Base-by-base conservation (phyloP, 2,888 invertebrate species). In the Nomada flava region DNA sequence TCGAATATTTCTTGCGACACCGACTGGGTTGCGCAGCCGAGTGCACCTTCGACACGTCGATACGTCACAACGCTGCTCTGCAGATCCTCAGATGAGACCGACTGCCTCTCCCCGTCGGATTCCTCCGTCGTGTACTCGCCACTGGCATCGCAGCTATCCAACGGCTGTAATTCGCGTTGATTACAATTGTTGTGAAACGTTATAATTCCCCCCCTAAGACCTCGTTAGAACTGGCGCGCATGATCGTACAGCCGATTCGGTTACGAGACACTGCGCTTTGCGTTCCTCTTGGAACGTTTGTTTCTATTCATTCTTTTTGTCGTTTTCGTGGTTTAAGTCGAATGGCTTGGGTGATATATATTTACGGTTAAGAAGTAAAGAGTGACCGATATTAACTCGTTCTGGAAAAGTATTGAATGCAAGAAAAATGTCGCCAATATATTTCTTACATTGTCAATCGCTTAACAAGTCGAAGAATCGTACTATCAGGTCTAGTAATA, bases 71-170 rank as follows among this genome's bases (percentile, higher is more conserved):
- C 96, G 90, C 97, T 97, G 88, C 97, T 95, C 91, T 97, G 96
- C 80, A 96, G 94, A 89, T 97, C 97, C 90, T 97, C 97, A 0
- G 97, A 97, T 0, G 97, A 96, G 84, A 96, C 95, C 0, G 97
- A 97, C 67, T 95, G 96, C 52, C 94, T 94, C 83, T 96, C 97
- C 79, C 96, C 96, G 91, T 96, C 96, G 67, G 96, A 96, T 91
- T 97, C 97, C 69, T 95, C 95, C 10, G 97, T 97, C 60, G 98
- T 98, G 87, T 97, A 98, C 94, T 98, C 98, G 18, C 98, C 97
- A 78, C 98, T 98, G 0, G 98, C 98, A 92, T 98, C 98, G 93
- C 98, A 98, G 93, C 96, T 97, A 92, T 97, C 97, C 75, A 96
- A 95, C 65, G 96, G 95, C 95, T 96, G 94, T n/a, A 86, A 87